These are phyloP conservation scores for Onychomys torridus DNA, from an alignment of 2,797 vertebrate species.

Conservation along the genomic window DNA sequence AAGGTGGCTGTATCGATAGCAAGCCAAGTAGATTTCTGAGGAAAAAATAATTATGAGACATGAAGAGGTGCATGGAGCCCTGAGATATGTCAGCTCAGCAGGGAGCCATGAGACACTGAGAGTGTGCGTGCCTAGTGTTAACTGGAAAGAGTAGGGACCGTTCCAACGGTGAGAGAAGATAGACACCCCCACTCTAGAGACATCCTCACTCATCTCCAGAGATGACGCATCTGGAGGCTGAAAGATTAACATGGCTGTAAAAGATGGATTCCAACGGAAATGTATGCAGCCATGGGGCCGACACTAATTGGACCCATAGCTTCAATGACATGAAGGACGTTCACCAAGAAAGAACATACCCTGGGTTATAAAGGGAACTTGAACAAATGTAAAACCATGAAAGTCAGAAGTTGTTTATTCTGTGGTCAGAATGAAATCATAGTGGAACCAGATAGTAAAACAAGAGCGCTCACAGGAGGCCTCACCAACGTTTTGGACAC, in stretches of 20 bases:
- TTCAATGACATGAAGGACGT: background rate
- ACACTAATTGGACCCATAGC: background rate
- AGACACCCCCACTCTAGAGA: background rate
- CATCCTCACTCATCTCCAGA: background rate
- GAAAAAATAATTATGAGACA: background rate
- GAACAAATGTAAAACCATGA: background rate
- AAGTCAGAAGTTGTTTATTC: background rate
- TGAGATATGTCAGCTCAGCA: background rate
- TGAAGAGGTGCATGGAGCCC: background rate
- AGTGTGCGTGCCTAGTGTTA: background rate
- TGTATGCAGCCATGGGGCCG: background rate
- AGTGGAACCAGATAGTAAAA: conserved; percentile 12
- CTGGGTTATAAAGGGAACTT: background rate
- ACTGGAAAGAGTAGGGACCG: background rate
- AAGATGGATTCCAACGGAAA: background rate
- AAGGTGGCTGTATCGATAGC: background rate
- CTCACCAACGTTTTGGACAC: background rate
- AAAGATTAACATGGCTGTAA: background rate
- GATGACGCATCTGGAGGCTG: background rate
- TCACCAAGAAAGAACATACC: background rate
- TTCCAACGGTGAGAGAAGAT: background rate
- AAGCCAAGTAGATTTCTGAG: background rate
- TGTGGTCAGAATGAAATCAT: background rate
- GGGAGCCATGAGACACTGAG: background rate
- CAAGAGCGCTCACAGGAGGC: background rate